Base-by-base conservation (phyloP, 2,113 vertebrate genomes). In the Poeciliopsis prolifica region DNA sequence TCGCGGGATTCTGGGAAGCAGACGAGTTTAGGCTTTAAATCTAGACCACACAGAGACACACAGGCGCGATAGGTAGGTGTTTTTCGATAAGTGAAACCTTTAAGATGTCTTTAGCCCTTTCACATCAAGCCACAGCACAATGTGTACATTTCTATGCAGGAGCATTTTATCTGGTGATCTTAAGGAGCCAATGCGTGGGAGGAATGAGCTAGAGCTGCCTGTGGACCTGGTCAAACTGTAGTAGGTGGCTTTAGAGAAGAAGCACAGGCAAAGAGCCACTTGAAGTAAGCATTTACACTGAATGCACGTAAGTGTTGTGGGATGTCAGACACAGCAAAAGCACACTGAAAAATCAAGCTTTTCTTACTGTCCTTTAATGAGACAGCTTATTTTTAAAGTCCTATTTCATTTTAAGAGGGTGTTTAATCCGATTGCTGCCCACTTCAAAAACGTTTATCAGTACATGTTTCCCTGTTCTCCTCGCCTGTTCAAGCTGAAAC, bases 31-130 rank as follows among this genome's bases (percentile, higher is more conserved):
- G 60, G 71, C 63, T 33, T 75, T 48, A 73, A 67, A 79, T 72
- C 37, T 24, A 28, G 61, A 84, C 75, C 63, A 69, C 71, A 79
- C 73, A 74, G 5, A 73, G 22, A 71, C 65, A 62, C 65, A 63
- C 66, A 60, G 42, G 22, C 74, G 70, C 9, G 74, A 80, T 69
- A 65, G 64, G 51, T 72, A 76, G 75, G 74, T 82, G 78, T 83
- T 87, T 78, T 64, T 82, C 5, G 76, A 81, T 75, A 74, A 79
- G 75, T 82, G 87, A 91, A 89, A 90, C 89, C 90, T 90, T 81
- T 68, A 83, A 91, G 89, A 91, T 83, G 89, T 93, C 87, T 89
- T 91, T 89, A 91, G 86, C 77, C 89, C 80, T 85, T 58, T 84
- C 81, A 88, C 80, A 88, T 91, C 84, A 80, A 85, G 82, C 80